A percentile compares a stretch with the other conserved stretches of the same genome.
Evolutionary conservation across 2,797 vertebrate species (phyloP).

Genomic region (Etheostoma perlongum): DNA sequence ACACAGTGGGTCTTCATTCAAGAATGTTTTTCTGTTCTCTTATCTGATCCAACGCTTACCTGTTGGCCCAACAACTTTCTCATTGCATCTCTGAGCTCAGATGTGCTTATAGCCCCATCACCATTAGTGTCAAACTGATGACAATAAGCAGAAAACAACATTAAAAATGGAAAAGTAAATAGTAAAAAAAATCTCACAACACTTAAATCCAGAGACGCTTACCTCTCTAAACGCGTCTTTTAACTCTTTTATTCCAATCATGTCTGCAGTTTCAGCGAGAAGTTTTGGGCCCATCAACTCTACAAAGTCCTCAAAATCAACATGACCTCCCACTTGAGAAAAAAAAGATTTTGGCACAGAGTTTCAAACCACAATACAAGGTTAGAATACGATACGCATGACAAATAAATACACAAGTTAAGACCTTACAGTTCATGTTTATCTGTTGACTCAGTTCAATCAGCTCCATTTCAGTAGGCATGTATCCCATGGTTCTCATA

Average conservation of each 20-base stretch:
- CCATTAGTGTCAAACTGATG: conserved; percentile 97
- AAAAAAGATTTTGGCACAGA: conserved; percentile 42
- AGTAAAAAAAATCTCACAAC: not conserved
- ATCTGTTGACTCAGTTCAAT: conserved; percentile 98
- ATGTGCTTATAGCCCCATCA: conserved; percentile 96
- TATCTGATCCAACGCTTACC: conserved; percentile 70
- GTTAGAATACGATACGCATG: not conserved
- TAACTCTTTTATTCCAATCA: conserved; percentile 98
- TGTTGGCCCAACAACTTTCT: conserved; percentile 97
- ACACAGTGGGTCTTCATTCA: not conserved
- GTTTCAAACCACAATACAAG: conserved; percentile 16
- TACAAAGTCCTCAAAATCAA: conserved; percentile 99
- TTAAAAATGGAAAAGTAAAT: not conserved
- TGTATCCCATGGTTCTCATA: conserved; percentile 99
- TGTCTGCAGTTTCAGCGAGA: conserved; percentile 96
- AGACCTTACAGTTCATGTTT: conserved; percentile 96
- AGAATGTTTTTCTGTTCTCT: not conserved
- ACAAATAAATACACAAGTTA: not conserved
- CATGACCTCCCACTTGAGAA: conserved; percentile 92
- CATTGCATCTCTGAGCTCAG: conserved; percentile 96
- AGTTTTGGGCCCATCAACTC: conserved; percentile 98
- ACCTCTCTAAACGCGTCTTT: conserved; percentile 97
- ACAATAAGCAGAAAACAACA: conserved; percentile 1
- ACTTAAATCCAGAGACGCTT: conserved; percentile 50
- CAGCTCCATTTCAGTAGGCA: conserved; percentile 99